These are phyloP conservation scores for Drosophila mettleri DNA, from an alignment of 2,888 invertebrate genomes.

Conservation along the genomic window DNA sequence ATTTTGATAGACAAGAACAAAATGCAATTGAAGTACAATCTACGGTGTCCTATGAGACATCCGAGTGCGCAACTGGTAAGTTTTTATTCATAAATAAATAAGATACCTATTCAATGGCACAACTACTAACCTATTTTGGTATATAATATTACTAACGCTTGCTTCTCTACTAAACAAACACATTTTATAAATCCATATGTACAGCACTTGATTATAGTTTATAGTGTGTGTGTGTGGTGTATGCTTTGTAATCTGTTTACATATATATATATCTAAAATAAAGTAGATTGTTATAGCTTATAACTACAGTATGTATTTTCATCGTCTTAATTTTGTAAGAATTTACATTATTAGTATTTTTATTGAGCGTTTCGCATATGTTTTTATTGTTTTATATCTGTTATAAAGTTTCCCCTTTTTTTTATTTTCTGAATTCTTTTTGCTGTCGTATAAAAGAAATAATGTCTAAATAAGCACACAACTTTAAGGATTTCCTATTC, in stretches of 20 bases:
- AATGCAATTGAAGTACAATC: slow-evolving; percentile 85
- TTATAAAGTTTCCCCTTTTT: slow-evolving; percentile 7
- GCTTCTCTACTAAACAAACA: slow-evolving; percentile 54
- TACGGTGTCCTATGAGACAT: slow-evolving; percentile 84
- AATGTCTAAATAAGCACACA: not conserved
- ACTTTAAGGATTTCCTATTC: not conserved
- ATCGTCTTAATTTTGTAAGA: slow-evolving; percentile 42
- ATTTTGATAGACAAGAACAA: slow-evolving; percentile 82
- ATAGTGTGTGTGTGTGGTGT: slow-evolving; percentile 68
- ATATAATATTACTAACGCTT: slow-evolving; percentile 57
- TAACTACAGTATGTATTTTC: slow-evolving; percentile 25
- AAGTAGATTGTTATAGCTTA: slow-evolving; percentile 20
- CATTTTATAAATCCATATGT: not conserved
- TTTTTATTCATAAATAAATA: slow-evolving; percentile 24
- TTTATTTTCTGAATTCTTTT: slow-evolving; percentile 21
- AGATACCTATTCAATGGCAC: slow-evolving; percentile 17
- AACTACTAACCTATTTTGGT: slow-evolving; percentile 42
- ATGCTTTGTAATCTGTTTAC: slow-evolving; percentile 41
- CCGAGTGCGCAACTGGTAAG: slow-evolving; percentile 85
- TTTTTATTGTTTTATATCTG: slow-evolving; percentile 30
- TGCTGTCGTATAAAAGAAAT: not conserved
- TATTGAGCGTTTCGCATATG: slow-evolving; percentile 39
- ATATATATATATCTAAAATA: slow-evolving; percentile 18
- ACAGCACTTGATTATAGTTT: slow-evolving; percentile 21
- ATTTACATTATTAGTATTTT: slow-evolving; percentile 43